A percentile compares a stretch with the other conserved stretches of the same genome.
Conservation (phyloP, 2,113 vertebrate species). For the Eulacestoma nigropectus region DNA sequence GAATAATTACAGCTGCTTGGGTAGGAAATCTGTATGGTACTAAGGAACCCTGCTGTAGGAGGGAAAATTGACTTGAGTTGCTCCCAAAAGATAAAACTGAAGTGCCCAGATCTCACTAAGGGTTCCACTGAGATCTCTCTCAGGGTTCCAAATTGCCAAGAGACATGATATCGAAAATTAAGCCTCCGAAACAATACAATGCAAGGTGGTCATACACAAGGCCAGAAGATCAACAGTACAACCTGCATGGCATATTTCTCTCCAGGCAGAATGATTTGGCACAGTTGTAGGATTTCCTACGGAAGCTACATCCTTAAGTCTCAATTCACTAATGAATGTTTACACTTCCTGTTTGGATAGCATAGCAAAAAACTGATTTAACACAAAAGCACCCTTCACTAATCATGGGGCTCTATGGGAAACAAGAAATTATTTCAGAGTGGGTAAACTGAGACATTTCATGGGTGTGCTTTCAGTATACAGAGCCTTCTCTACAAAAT, state of each 20-base stretch:
- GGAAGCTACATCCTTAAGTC: constrained; percentile 41
- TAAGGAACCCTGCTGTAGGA: neutral
- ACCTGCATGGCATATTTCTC: neutral
- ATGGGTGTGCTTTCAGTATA: neutral
- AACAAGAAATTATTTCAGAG: neutral
- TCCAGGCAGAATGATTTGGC: neutral
- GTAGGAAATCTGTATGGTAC: neutral
- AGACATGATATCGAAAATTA: neutral
- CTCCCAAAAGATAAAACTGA: neutral
- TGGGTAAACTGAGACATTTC: neutral
- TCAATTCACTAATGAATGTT: constrained; percentile 18
- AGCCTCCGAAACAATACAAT: neutral
- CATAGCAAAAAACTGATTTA: neutral
- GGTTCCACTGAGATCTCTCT: neutral
- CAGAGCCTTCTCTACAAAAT: neutral
- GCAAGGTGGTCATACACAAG: neutral
- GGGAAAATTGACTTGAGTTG: neutral
- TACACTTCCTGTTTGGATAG: constrained; percentile 49
- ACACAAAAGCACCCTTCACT: neutral
- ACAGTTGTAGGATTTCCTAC: constrained; percentile 42
- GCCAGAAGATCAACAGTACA: neutral
- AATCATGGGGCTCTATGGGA: neutral
- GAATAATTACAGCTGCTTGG: constrained; percentile 60
- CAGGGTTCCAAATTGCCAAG: neutral
- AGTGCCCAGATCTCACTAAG: neutral